Conservation (phyloP, 2,888 invertebrate genomes). For the Schizotus pectinicornis region DNA sequence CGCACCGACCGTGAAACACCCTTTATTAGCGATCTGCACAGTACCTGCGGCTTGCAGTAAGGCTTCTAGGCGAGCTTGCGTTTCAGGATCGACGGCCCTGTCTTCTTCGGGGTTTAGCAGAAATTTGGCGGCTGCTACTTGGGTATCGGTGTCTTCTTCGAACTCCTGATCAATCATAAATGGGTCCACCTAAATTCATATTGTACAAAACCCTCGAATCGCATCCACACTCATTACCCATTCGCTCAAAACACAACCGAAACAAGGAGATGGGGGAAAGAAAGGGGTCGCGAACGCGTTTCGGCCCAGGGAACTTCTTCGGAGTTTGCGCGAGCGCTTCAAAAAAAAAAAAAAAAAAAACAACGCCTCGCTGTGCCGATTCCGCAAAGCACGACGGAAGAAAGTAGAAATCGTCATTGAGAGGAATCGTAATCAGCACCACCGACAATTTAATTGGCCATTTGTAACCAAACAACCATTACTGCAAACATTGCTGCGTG, state of each 20-base stretch:
- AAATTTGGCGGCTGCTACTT: slow-evolving; percentile 69
- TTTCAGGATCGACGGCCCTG: slow-evolving; percentile 80
- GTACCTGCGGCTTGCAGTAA: slow-evolving; percentile 90
- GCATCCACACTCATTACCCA: slow-evolving; percentile 23
- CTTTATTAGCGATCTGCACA: no score
- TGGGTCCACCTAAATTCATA: slow-evolving; percentile 69
- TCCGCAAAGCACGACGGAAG: no score
- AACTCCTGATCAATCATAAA: slow-evolving; percentile 73
- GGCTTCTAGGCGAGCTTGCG: slow-evolving; percentile 90
- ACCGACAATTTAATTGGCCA: no score
- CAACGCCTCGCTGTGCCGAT: no score
- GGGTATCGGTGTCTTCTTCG: slow-evolving; percentile 64
- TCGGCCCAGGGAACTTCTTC: neutral
- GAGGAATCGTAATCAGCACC: no score
- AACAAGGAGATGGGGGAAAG: neutral
- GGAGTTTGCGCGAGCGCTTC: neutral
- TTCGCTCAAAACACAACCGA: slow-evolving; percentile 3
- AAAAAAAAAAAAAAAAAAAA: no score
- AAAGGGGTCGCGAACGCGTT: neutral
- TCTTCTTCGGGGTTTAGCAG: slow-evolving; percentile 69
- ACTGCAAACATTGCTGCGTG: no score
- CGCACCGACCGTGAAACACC: no score
- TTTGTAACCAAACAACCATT: no score
- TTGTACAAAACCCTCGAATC: slow-evolving; percentile 30
- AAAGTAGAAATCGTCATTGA: no score